Evolutionary conservation across 30 jellyfish, hydroid and myxozoan genomes (phyloP).

Genomic region (Chrysaora quinquecirrha): DNA sequence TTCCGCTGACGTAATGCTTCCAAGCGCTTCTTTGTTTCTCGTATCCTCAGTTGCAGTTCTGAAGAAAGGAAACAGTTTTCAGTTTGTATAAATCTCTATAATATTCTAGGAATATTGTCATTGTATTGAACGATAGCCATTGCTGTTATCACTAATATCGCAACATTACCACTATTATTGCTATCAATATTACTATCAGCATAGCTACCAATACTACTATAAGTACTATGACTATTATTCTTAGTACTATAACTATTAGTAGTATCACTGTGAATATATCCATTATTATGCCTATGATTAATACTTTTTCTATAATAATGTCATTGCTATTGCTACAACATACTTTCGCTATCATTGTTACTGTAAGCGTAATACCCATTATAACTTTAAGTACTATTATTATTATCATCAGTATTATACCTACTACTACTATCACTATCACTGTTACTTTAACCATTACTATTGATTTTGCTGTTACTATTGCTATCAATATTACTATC

Average conservation of each 20-base stretch:
- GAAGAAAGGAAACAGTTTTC: background rate
- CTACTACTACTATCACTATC: slow-evolving; percentile 2
- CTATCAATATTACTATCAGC: background rate
- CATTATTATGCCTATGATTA: background rate
- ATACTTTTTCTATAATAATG: background rate
- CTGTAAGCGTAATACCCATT: background rate
- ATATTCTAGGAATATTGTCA: background rate
- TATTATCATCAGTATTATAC: background rate
- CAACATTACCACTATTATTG: too few species aligned
- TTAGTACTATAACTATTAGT: background rate
- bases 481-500: slow-evolving; percentile 6
- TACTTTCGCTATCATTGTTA: background rate
- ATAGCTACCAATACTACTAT: background rate
- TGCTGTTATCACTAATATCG: too few species aligned
- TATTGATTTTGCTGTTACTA: background rate
- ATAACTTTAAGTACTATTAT: background rate
- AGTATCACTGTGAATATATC: background rate
- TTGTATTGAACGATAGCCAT: too few species aligned
- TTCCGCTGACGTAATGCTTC: slow-evolving; percentile 50
- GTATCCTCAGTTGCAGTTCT: slow-evolving; percentile 44
- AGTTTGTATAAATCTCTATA: background rate
- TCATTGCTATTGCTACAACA: background rate
- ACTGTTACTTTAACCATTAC: slow-evolving; percentile 18
- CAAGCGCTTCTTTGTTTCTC: slow-evolving; percentile 63
- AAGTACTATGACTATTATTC: background rate